A percentile compares a stretch with the other conserved stretches of the same genome.
Evolutionary conservation across 1,140 invertebrate species (phyloP).

Genomic region (Nasonia longicornis): DNA sequence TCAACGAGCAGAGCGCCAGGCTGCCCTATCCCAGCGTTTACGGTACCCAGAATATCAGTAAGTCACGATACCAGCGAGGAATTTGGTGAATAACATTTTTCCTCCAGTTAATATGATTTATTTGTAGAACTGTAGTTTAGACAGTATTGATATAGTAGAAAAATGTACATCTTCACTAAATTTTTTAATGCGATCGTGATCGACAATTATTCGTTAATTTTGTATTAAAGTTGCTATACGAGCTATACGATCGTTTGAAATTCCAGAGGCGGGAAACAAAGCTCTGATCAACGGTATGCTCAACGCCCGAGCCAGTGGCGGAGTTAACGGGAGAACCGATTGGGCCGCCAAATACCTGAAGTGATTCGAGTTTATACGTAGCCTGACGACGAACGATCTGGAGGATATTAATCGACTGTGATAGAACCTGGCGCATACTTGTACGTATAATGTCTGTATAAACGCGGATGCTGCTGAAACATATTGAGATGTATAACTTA

Average conservation of each 20-base stretch:
- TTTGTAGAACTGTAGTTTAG: too few relatives aligned
- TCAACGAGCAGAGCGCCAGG: constrained; percentile 69
- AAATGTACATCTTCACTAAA: not conserved
- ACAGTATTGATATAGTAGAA: too few relatives aligned
- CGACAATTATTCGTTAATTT: too few relatives aligned
- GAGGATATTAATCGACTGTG: constrained; percentile 35
- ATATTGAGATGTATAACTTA: not conserved
- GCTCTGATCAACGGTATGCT: constrained; percentile 59
- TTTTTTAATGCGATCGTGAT: not conserved
- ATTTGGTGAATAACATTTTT: not conserved
- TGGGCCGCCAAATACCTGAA: constrained; percentile 74
- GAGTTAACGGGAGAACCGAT: constrained; percentile 71
- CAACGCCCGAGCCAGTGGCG: constrained; percentile 63
- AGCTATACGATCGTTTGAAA: not conserved
- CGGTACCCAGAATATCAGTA: constrained; percentile 57
- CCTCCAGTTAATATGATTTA: not conserved
- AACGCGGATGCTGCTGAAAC: not conserved
- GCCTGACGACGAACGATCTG: not conserved
- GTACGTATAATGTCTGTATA: too few relatives aligned
- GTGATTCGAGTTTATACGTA: constrained; percentile 6
- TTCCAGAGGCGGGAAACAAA: constrained; percentile 59
- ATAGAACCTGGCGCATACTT: constrained; percentile 18
- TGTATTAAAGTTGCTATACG: too few relatives aligned
- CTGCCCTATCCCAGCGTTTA: constrained; percentile 64
- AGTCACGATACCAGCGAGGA: constrained; percentile 30